A percentile compares a stretch with the other conserved stretches of the same genome.
Conservation (phyloP, 2,888 invertebrate genomes). For the Caenorhabditis japonica region DNA sequence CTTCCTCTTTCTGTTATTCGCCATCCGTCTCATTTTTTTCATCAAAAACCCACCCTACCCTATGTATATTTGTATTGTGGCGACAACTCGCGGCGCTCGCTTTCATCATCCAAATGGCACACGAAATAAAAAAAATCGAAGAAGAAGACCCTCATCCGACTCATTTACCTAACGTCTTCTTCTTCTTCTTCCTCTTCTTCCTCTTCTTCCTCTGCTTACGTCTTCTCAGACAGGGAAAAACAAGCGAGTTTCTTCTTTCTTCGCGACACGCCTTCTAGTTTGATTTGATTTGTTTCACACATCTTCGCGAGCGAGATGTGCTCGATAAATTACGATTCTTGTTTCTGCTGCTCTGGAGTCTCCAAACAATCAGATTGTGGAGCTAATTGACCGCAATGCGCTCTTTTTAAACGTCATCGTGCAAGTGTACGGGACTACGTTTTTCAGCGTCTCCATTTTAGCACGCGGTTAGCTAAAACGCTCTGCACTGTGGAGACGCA, state of each 20-base stretch:
- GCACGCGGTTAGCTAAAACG: no score
- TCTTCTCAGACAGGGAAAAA: no score
- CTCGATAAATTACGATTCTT: background rate
- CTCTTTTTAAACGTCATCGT: no score
- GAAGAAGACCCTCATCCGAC: slow-evolving; percentile 10
- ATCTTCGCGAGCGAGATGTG: slow-evolving; percentile 7
- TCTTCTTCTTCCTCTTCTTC: slow-evolving; percentile 8
- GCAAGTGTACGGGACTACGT: no score
- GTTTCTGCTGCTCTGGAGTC: background rate
- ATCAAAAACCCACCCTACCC: background rate
- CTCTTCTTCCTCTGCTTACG: no score
- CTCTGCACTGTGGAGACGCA: no score
- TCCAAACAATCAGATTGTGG: slow-evolving; percentile 33
- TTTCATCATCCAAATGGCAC: slow-evolving; percentile 2
- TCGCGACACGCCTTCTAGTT: slow-evolving; percentile 2
- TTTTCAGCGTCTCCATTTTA: no score
- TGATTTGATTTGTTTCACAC: slow-evolving; percentile 51
- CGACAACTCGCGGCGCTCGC: slow-evolving; percentile 17
- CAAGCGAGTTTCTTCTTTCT: slow-evolving; percentile 7
- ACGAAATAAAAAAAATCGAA: background rate
- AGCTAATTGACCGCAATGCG: slow-evolving; percentile 32
- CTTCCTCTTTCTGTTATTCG: slow-evolving; percentile 9
- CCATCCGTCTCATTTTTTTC: slow-evolving; percentile 2
- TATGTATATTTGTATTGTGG: background rate
- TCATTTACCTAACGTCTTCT: slow-evolving; percentile 23